phyloP scores from a whole-genome alignment of 1,140 invertebrate species.

The Caenorhabditis inopinata region DNA sequence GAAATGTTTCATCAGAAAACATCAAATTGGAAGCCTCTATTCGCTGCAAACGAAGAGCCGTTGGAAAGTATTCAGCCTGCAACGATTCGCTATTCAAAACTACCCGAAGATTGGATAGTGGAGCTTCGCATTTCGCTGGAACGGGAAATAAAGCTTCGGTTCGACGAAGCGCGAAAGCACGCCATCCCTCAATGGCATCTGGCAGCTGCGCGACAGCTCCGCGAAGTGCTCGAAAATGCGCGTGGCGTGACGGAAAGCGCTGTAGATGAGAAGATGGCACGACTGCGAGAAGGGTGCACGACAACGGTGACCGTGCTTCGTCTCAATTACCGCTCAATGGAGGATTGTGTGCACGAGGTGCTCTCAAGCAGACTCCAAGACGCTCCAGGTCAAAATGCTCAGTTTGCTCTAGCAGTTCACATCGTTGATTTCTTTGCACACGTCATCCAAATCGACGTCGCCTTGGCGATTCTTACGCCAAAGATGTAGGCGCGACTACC shows the following conservation, averaged over 20 bases:
- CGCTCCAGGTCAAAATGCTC: not conserved
- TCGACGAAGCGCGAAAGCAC: slow-evolving; percentile 32
- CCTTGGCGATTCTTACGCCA: slow-evolving; percentile 7
- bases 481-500: not conserved
- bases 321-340: not conserved
- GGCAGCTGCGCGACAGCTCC: slow-evolving; percentile 16
- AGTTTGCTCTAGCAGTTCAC: slow-evolving; percentile 16
- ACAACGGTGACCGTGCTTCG: not conserved
- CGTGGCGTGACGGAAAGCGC: not conserved
- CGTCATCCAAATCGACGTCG: slow-evolving; percentile 25
- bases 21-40: slow-evolving; percentile 22
- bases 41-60: not conserved
- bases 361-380: not conserved
- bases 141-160: slow-evolving; percentile 30
- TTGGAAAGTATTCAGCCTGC: slow-evolving; percentile 18
- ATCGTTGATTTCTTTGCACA: slow-evolving; percentile 9
- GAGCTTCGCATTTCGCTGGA: slow-evolving; percentile 30
- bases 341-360: not conserved
- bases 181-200: slow-evolving; percentile 43
- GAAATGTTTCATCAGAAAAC: not conserved
- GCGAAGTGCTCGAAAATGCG: not conserved
- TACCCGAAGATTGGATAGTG: slow-evolving; percentile 26
- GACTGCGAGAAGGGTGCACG: not conserved
- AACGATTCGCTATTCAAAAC: not conserved
- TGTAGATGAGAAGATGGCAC: not conserved